Conservation (phyloP, 1,140 invertebrate genomes). For the Rhysida immarginata region DNA sequence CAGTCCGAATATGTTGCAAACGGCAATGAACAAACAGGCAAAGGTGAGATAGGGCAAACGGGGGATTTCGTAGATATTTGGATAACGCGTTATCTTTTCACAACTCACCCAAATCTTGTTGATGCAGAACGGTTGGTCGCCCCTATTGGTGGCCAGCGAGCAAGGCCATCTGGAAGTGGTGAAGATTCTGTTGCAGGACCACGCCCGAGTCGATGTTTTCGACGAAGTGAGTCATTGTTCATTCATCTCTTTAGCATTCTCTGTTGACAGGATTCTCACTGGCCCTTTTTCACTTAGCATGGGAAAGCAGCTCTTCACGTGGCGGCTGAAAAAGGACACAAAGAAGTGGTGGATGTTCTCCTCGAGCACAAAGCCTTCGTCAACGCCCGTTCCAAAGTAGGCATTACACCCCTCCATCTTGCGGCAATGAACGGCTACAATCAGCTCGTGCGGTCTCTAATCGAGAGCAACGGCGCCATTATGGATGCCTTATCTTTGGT, state of each 20-base stretch:
- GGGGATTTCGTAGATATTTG: no score
- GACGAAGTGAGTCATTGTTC: constrained; percentile 51
- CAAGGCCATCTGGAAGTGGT: constrained; percentile 54
- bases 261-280: no score
- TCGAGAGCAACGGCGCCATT: constrained; percentile 83
- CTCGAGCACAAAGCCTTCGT: constrained; percentile 95
- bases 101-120: neutral
- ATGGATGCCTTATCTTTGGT: constrained; percentile 86
- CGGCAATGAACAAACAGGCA: constrained; percentile 83
- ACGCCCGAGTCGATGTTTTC: constrained; percentile 96
- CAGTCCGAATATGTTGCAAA: constrained; percentile 67
- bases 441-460: constrained; percentile 69
- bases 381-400: constrained; percentile 71
- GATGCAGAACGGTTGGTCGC: constrained; percentile 72
- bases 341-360: constrained; percentile 81
- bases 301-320: constrained; percentile 88
- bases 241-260: no score
- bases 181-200: constrained; percentile 68
- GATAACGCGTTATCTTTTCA: no score
- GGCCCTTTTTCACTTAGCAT: no score
- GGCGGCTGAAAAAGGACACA: constrained; percentile 82
- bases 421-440: constrained; percentile 91
- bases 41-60: constrained; percentile 29
- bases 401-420: constrained; percentile 43
- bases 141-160: constrained; percentile 71